phyloP scores from a whole-genome alignment of 2,797 vertebrate species.

The Rhinichthys osculus region DNA sequence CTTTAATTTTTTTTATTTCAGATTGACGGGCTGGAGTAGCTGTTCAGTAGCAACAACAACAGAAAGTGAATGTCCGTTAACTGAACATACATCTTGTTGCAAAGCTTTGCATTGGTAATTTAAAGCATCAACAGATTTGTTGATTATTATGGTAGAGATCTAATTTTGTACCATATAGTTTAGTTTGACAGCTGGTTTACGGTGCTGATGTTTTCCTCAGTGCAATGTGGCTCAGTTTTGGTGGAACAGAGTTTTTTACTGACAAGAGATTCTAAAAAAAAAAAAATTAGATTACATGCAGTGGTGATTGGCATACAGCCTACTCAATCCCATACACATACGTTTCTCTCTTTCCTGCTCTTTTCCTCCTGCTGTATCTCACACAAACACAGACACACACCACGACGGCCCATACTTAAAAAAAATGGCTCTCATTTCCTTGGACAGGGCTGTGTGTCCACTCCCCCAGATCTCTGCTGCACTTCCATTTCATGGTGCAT shows the following conservation, averaged over 20 bases:
- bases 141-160: background rate
- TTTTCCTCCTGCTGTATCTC: conserved; percentile 13
- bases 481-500: conserved; percentile 90
- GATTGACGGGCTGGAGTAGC: background rate
- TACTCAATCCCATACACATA: background rate
- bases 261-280: background rate
- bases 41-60: background rate
- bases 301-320: background rate
- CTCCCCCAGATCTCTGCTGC: conserved; percentile 83
- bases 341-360: background rate
- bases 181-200: background rate
- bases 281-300: background rate
- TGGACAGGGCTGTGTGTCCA: conserved; percentile 82
- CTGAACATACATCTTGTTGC: too few species aligned
- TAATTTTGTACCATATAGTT: background rate
- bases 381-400: conserved; percentile 33
- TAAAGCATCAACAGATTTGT: background rate
- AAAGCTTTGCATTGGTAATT: background rate
- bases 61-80: background rate
- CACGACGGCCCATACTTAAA: conserved; percentile 55
- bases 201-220: background rate
- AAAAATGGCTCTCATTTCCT: conserved; percentile 88
- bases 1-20: background rate
- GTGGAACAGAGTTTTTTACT: background rate
- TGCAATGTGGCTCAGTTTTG: background rate